Evolutionary conservation across 2,888 invertebrate species (phyloP).

Genomic region (Asteroscopus sphinx): DNA sequence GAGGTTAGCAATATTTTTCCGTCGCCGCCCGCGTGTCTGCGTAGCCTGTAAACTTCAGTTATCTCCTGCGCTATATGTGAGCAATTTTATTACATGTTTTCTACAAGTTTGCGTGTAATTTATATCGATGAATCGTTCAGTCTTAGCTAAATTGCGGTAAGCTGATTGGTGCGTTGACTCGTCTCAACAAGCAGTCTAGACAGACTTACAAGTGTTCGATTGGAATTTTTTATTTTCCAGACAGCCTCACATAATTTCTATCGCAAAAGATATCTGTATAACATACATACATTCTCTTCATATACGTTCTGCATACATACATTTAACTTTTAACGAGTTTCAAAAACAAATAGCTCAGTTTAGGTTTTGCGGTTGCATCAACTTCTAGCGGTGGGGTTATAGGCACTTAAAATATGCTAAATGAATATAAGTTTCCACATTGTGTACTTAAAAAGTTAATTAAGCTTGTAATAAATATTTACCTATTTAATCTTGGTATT

Average conservation of each 20-base stretch:
- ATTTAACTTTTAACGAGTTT: too few species aligned
- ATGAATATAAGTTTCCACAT: too few species aligned
- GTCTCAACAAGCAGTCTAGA: slow-evolving; percentile 7
- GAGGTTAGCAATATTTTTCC: slow-evolving; percentile 14
- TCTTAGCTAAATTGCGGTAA: slow-evolving; percentile 33
- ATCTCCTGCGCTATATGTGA: slow-evolving; percentile 12
- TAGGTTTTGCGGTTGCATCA: too few species aligned
- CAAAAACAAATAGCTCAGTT: too few species aligned
- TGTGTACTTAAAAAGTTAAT: too few species aligned
- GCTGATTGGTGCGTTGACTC: slow-evolving; percentile 40
- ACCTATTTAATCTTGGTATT: too few species aligned
- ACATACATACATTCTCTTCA: too few species aligned
- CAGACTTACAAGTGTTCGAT: slow-evolving; percentile 11
- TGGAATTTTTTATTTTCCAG: background rate
- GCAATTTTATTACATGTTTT: slow-evolving; percentile 50
- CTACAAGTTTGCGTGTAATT: slow-evolving; percentile 42
- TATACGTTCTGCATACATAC: too few species aligned
- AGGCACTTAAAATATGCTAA: too few species aligned
- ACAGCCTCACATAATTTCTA: background rate
- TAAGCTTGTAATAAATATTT: too few species aligned
- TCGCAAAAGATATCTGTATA: background rate
- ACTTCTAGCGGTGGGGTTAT: too few species aligned
- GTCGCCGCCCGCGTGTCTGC: slow-evolving; percentile 10
- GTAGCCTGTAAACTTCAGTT: slow-evolving; percentile 34
- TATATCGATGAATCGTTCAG: slow-evolving; percentile 28